Evolutionary conservation across 2,797 vertebrate genomes (phyloP).

Genomic region (Chaetodon trifasciatus): DNA sequence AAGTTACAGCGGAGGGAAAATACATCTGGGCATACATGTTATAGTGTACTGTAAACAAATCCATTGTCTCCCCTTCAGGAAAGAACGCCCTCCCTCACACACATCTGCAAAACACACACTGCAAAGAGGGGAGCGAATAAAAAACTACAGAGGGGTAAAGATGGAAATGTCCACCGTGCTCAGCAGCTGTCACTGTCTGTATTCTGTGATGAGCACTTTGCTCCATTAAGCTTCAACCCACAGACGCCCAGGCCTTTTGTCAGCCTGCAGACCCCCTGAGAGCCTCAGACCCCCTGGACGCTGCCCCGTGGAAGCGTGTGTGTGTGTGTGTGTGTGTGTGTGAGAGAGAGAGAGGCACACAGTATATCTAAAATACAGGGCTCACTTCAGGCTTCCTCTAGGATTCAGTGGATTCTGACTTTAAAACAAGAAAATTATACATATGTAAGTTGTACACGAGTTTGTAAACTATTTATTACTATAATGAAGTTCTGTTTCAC

Average conservation of each 20-base stretch:
- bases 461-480: neutral
- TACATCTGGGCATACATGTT: neutral
- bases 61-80: neutral
- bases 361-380: neutral
- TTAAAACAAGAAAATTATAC: neutral
- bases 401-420: neutral
- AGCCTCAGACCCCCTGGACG: slow-evolving; percentile 27
- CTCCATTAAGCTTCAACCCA: slow-evolving; percentile 60
- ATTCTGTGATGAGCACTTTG: slow-evolving; percentile 30
- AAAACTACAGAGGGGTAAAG: neutral
- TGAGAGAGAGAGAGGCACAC: slow-evolving; percentile 24
- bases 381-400: neutral
- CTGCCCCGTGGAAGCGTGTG: neutral
- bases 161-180: neutral
- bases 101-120: neutral
- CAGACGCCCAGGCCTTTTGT: slow-evolving; percentile 59
- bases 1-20: neutral
- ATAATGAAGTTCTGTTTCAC: neutral
- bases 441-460: neutral
- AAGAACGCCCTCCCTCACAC: neutral
- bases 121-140: neutral
- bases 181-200: slow-evolving; percentile 39
- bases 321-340: slow-evolving; percentile 40
- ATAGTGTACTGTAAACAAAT: neutral
- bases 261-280: slow-evolving; percentile 53